Percentiles rank a stretch among this genome's conserved stretches.
Conservation (phyloP, 2,113 vertebrate species). For the Calyptommatus sinebrachiatus region DNA sequence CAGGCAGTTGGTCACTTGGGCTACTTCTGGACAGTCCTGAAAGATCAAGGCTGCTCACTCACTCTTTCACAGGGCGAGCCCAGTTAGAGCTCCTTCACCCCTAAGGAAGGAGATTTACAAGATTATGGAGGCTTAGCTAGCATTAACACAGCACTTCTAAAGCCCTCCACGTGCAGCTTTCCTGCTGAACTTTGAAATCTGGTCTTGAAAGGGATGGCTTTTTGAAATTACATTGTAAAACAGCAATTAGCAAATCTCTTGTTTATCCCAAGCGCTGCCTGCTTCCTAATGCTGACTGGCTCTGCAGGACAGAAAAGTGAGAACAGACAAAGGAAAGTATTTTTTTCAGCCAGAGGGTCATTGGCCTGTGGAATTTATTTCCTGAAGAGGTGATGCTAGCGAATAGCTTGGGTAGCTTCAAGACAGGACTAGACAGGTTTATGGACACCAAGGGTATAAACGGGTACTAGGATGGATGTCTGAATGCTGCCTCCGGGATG, state of each 20-base stretch:
- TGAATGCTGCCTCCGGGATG: too few species aligned
- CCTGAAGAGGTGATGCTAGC: too few species aligned
- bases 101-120: constrained; percentile 5
- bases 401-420: too few species aligned
- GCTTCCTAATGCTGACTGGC: background rate
- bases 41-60: background rate
- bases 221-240: constrained; percentile 34
- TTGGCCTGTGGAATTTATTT: too few species aligned
- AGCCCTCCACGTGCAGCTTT: constrained; percentile 19
- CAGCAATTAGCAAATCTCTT: constrained; percentile 38
- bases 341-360: too few species aligned
- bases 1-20: too few species aligned
- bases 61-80: background rate
- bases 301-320: too few species aligned
- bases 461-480: too few species aligned
- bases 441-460: too few species aligned
- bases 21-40: too few species aligned
- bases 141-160: constrained; percentile 3
- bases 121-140: constrained; percentile 38
- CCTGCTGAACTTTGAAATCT: constrained; percentile 51
- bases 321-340: too few species aligned
- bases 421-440: too few species aligned
- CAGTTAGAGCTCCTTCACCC: constrained; percentile 2
- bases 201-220: constrained; percentile 45
- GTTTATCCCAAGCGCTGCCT: constrained; percentile 28